A percentile compares a stretch with the other conserved stretches of the same genome.
phyloP scores from a whole-genome alignment of 2,797 vertebrate genomes.

The Pipistrellus kuhlii region DNA sequence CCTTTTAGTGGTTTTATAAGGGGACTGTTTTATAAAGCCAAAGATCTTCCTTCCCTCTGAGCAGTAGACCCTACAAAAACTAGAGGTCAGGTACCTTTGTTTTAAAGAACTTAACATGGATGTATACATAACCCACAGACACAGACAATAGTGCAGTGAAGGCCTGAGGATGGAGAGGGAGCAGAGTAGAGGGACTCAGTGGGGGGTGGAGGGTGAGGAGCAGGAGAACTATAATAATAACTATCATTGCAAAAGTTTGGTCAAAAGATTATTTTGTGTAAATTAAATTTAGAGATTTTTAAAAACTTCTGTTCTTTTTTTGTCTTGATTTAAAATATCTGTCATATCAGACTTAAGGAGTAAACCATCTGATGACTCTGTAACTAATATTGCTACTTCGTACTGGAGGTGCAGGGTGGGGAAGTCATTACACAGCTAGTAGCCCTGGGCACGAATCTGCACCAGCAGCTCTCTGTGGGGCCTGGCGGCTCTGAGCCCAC shows the following conservation, averaged over 20 bases:
- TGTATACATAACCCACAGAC: background rate
- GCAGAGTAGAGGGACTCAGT: background rate
- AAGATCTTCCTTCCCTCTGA: background rate
- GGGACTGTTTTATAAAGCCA: background rate
- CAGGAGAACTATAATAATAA: background rate
- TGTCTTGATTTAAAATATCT: slow-evolving; percentile 63
- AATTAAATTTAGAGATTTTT: slow-evolving; percentile 58
- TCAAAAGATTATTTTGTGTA: slow-evolving; percentile 31
- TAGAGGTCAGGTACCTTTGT: slow-evolving; percentile 11
- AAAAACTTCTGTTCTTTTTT: background rate
- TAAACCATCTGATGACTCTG: background rate
- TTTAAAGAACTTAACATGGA: background rate
- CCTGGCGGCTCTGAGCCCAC: no score
- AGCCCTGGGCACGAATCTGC: no score
- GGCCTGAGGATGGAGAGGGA: background rate
- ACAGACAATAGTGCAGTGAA: background rate
- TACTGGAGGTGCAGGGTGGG: background rate
- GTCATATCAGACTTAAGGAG: background rate
- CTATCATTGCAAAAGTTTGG: slow-evolving; percentile 22
- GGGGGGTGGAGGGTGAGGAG: background rate
- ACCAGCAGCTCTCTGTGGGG: no score
- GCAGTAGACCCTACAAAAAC: background rate
- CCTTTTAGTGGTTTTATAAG: background rate
- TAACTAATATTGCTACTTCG: background rate
- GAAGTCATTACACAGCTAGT: background rate